phyloP scores from a whole-genome alignment of 2,888 invertebrate genomes.

The Epicampocera succincta region DNA sequence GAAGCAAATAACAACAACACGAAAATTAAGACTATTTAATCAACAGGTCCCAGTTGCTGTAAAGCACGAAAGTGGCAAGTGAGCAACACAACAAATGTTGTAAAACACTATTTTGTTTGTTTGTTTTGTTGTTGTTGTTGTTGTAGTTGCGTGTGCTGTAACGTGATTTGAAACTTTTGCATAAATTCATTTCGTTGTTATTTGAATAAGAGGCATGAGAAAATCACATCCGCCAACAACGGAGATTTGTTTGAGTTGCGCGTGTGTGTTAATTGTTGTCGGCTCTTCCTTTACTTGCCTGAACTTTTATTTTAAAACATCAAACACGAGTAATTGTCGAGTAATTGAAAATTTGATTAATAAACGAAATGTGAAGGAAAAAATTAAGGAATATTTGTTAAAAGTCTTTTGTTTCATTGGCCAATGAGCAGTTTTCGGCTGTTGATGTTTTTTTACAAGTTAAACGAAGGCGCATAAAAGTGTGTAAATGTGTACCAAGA shows the following conservation, averaged over 20 bases:
- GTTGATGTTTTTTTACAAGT: too few species aligned
- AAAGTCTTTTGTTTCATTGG: too few species aligned
- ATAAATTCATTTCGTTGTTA: background rate
- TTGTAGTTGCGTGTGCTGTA: background rate
- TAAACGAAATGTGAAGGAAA: background rate
- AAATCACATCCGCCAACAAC: background rate
- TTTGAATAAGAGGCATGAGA: too few species aligned
- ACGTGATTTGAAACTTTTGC: background rate
- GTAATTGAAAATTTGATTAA: background rate
- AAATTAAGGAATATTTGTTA: too few species aligned
- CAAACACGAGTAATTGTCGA: background rate
- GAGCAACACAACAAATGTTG: constrained; percentile 25
- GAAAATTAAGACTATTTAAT: constrained; percentile 9
- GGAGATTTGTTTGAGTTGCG: background rate
- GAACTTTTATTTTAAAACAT: background rate
- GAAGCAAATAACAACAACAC: background rate
- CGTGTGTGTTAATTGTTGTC: background rate
- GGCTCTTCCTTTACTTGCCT: too few species aligned
- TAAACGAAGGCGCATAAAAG: too few species aligned
- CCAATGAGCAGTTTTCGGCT: too few species aligned
- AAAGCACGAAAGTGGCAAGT: constrained; percentile 16
- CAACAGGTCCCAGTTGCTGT: constrained; percentile 50
- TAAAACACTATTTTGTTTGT: background rate
- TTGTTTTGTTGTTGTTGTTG: constrained; percentile 8
- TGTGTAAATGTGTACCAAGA: too few species aligned